Evolutionary conservation across 2,888 invertebrate genomes (phyloP).

Genomic region (Morpho helenor): DNA sequence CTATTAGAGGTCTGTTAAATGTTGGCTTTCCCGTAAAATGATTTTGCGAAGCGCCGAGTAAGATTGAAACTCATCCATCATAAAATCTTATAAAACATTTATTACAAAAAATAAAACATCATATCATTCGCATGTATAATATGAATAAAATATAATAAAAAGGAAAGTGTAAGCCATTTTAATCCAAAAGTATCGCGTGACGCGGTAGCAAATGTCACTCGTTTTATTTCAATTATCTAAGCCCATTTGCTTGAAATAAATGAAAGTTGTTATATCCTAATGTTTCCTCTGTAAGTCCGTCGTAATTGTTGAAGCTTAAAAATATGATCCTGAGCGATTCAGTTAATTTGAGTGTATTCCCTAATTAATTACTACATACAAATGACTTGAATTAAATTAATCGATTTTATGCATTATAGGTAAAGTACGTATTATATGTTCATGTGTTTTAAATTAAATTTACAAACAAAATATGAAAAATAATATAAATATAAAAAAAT

Average conservation of each 20-base stretch:
- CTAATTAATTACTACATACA: conserved; percentile 2
- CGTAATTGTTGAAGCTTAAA: conserved; percentile 16
- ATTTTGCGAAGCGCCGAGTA: too few relatives aligned
- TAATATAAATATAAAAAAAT: too few relatives aligned
- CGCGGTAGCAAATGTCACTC: conserved; percentile 51
- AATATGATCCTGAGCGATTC: conserved; percentile 2
- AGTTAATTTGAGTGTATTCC: conserved; percentile 5
- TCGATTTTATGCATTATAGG: neutral
- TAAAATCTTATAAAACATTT: too few relatives aligned
- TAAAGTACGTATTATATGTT: neutral
- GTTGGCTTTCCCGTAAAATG: too few relatives aligned
- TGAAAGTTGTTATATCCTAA: conserved; percentile 33
- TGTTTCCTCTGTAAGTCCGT: conserved; percentile 21
- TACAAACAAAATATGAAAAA: too few relatives aligned
- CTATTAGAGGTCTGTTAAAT: too few relatives aligned
- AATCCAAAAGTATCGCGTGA: conserved; percentile 56
- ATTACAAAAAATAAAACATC: too few relatives aligned
- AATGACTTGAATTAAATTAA: neutral
- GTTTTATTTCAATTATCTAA: conserved; percentile 54
- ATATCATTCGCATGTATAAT: too few relatives aligned
- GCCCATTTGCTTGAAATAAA: conserved; percentile 39
- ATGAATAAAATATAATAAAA: conserved; percentile 14
- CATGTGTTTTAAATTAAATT: too few relatives aligned
- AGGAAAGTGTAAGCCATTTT: conserved; percentile 21
- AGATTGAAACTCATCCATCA: too few relatives aligned